These are phyloP conservation scores for Phymatocera aterrima DNA, from an alignment of 2,888 invertebrate species.

Conservation along the genomic window DNA sequence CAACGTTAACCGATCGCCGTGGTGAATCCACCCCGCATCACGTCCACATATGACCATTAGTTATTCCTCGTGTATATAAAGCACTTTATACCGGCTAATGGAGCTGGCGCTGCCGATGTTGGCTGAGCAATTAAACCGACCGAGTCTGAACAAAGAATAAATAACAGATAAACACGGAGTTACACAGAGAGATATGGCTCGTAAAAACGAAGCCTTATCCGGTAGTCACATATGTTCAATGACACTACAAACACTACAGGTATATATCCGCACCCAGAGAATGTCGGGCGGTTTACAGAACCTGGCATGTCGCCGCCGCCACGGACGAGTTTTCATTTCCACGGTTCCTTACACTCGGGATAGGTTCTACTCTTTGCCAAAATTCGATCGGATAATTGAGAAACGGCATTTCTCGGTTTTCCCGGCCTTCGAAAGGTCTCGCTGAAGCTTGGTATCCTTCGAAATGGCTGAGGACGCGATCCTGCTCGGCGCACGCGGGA, in stretches of 20 bases:
- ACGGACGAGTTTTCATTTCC: neutral
- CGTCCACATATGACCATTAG: slow-evolving; percentile 2
- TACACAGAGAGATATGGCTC: slow-evolving; percentile 50
- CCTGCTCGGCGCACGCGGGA: no score
- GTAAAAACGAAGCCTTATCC: slow-evolving; percentile 48
- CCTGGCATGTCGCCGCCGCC: no score
- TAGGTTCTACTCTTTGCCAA: no score
- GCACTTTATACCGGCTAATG: slow-evolving; percentile 57
- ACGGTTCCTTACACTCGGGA: neutral
- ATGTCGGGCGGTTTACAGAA: neutral
- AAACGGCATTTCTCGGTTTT: no score
- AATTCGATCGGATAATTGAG: no score
- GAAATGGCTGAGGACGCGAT: no score
- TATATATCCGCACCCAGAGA: slow-evolving; percentile 6
- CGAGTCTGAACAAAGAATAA: slow-evolving; percentile 62
- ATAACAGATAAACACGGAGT: slow-evolving; percentile 63
- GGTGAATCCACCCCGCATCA: no score
- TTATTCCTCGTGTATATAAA: slow-evolving; percentile 48
- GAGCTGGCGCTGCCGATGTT: slow-evolving; percentile 63
- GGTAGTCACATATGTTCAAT: slow-evolving; percentile 48
- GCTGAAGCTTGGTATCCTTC: no score
- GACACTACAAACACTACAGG: slow-evolving; percentile 44
- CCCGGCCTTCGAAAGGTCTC: no score
- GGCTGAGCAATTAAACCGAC: slow-evolving; percentile 64
- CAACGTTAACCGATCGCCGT: slow-evolving; percentile 31